Evolutionary conservation across 2,113 vertebrate species (phyloP).

Genomic region (Potamarius usumacintae): DNA sequence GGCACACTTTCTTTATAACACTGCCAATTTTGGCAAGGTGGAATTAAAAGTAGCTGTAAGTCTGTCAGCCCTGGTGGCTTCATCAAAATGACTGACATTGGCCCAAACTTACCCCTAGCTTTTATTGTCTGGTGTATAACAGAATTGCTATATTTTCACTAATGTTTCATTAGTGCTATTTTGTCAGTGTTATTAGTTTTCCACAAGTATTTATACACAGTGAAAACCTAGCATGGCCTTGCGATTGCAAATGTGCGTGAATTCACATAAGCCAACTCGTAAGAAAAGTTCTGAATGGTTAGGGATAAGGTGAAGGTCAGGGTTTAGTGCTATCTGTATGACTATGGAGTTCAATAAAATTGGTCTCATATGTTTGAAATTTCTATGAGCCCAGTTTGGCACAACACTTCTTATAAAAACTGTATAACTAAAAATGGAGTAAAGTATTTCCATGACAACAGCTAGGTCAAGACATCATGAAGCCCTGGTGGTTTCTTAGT

Average conservation of each 20-base stretch:
- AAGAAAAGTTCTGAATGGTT: background rate
- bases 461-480: background rate
- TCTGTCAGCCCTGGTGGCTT: background rate
- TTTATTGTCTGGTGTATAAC: background rate
- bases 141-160: background rate
- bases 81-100: background rate
- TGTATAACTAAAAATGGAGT: background rate
- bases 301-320: background rate
- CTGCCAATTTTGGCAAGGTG: background rate
- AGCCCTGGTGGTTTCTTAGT: background rate
- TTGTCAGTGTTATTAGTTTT: background rate
- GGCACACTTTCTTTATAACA: background rate
- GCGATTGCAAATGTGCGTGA: background rate
- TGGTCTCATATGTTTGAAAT: background rate
- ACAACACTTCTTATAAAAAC: background rate
- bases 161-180: background rate
- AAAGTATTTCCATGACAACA: slow-evolving; percentile 46
- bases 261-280: background rate
- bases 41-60: background rate
- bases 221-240: background rate
- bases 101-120: background rate
- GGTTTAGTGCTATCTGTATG: background rate
- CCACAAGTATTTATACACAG: background rate
- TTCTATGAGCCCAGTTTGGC: background rate
- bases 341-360: background rate